Conservation (phyloP, 2,888 invertebrate species). For the Isoperla grammatica region DNA sequence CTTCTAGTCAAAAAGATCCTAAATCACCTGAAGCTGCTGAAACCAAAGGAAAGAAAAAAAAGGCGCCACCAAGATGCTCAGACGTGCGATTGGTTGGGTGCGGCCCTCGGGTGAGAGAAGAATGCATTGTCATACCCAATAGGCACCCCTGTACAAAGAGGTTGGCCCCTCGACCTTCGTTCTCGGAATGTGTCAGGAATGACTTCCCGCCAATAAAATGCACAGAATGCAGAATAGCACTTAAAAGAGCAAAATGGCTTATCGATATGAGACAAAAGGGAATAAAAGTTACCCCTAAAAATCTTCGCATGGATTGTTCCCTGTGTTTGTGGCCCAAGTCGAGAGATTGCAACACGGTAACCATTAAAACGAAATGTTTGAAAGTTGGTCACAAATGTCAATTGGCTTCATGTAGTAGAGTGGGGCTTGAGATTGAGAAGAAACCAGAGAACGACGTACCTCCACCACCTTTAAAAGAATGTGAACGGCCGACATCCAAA, state of each 20-base stretch:
- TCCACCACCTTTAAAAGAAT: too few relatives aligned
- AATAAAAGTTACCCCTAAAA: background rate
- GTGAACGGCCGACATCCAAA: too few relatives aligned
- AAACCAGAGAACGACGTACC: too few relatives aligned
- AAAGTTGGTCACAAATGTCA: too few relatives aligned
- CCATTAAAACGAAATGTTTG: too few relatives aligned
- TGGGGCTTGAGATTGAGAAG: too few relatives aligned
- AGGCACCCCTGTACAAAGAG: background rate
- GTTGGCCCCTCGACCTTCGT: slow-evolving; percentile 20
- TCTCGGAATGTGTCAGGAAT: slow-evolving; percentile 17
- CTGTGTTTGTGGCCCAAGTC: too few relatives aligned
- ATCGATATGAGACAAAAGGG: background rate
- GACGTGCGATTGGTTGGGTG: background rate
- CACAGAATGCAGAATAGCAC: background rate
- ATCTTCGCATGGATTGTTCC: background rate
- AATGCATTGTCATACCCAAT: background rate
- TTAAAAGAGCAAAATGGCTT: background rate
- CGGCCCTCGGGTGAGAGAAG: background rate
- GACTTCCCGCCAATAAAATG: background rate
- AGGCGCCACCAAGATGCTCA: background rate
- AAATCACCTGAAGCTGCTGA: background rate
- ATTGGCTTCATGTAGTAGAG: too few relatives aligned
- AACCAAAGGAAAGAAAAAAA: background rate
- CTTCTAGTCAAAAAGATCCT: background rate
- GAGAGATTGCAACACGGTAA: too few relatives aligned